Evolutionary conservation across 2,888 invertebrate genomes (phyloP).

Genomic region (Actias luna): DNA sequence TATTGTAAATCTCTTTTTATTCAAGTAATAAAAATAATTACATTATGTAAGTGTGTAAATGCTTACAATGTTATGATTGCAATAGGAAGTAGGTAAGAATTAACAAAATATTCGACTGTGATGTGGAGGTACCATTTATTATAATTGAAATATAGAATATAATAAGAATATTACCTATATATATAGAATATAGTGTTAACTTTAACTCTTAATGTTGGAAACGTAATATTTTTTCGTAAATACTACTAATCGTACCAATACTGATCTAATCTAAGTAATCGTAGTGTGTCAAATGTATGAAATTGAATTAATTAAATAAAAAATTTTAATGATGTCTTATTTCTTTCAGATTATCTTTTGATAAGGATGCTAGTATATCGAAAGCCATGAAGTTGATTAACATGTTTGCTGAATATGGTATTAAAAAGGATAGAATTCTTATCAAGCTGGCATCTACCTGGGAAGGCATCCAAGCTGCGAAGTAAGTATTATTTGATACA

Average conservation of each 20-base stretch:
- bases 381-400: constrained; percentile 94
- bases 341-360: constrained; percentile 91
- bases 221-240: no score
- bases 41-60: no score
- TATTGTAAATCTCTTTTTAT: background rate
- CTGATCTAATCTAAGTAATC: no score
- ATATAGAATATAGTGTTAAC: no score
- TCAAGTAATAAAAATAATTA: no score
- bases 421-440: constrained; percentile 95
- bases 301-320: no score
- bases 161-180: background rate
- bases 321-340: constrained; percentile 1
- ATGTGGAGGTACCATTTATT: background rate
- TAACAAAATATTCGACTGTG: background rate
- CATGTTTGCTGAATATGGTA: constrained; percentile 94
- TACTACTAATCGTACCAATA: no score
- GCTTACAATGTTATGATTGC: background rate
- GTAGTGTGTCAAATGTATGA: no score
- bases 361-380: constrained; percentile 93
- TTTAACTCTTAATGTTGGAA: no score
- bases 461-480: constrained; percentile 99
- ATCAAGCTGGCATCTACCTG: constrained; percentile 99
- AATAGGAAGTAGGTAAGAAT: no score
- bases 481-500: constrained; percentile 82
- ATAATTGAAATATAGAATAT: background rate